Evolutionary conservation across 2,888 invertebrate genomes (phyloP).

Genomic region (Sphaeridia pumilis): DNA sequence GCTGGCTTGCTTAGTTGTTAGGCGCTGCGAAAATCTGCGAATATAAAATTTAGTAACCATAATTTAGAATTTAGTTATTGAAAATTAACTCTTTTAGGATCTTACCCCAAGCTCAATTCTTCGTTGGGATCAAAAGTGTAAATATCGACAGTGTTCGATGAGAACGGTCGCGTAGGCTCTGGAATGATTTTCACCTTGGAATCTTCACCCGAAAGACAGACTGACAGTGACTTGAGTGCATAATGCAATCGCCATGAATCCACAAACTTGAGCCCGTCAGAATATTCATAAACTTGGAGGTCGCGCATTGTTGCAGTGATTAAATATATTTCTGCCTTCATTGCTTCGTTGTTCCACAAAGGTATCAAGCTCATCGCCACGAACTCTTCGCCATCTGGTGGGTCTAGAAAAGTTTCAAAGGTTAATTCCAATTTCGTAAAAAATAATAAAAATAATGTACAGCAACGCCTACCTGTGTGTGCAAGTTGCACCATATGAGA

Average conservation of each 20-base stretch:
- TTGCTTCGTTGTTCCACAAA: conserved; percentile 21
- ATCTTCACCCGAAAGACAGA: conserved; percentile 7
- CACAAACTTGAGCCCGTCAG: conserved; percentile 2
- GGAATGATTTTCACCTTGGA: conserved; percentile 18
- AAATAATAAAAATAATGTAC: background rate
- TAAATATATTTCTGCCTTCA: conserved; percentile 18
- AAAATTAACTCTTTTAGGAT: too few relatives aligned
- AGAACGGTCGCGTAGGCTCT: conserved; percentile 5
- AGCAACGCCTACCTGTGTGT: conserved; percentile 16
- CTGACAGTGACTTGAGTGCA: conserved; percentile 17
- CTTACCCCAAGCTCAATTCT: background rate
- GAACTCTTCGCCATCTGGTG: background rate
- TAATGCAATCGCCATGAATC: conserved; percentile 23
- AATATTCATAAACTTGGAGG: conserved; percentile 13
- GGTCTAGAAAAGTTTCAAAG: background rate
- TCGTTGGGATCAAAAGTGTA: conserved; percentile 19
- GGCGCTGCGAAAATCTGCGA: conserved; percentile 18
- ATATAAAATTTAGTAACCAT: conserved; percentile 15
- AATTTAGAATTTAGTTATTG: conserved; percentile 11
- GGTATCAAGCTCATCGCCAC: conserved; percentile 22
- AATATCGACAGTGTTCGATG: conserved; percentile 16
- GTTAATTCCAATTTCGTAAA: too few relatives aligned
- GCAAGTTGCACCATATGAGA: conserved; percentile 12
- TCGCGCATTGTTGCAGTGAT: conserved; percentile 14
- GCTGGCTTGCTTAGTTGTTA: background rate